These are phyloP conservation scores for Zygothrica quintamaculata DNA, from an alignment of 2,888 invertebrate genomes.

Conservation along the genomic window DNA sequence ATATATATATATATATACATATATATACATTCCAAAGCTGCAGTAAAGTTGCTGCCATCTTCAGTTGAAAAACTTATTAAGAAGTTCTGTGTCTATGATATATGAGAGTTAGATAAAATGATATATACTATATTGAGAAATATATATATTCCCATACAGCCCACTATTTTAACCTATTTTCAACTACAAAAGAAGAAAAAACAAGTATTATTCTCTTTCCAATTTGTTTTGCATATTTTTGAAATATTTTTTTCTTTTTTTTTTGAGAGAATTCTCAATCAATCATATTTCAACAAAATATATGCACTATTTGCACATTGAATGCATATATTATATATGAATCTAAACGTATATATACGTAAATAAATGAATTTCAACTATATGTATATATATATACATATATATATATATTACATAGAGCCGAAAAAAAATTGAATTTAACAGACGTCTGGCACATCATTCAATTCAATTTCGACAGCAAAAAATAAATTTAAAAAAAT, in stretches of 20 bases:
- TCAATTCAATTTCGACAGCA: conserved; percentile 45
- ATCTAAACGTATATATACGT: neutral
- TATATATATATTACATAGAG: conserved; percentile 29
- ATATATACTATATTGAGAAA: no score
- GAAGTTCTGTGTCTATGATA: no score
- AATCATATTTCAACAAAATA: conserved; percentile 9
- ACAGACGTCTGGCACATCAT: conserved; percentile 38
- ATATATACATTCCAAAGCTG: no score
- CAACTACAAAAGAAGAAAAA: no score
- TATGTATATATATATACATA: neutral
- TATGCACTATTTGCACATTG: neutral
- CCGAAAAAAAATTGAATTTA: conserved; percentile 45
- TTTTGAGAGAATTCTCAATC: neutral
- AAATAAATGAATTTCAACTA: no score
- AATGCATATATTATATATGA: conserved; percentile 10
- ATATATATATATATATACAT: no score
- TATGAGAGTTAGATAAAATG: no score
- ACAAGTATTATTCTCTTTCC: neutral
- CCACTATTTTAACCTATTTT: conserved; percentile 26
- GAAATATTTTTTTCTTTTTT: neutral
- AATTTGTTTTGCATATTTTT: neutral
- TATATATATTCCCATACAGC: no score
- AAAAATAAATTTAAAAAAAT: conserved; percentile 7
- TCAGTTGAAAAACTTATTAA: no score
- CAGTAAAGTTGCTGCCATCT: no score